Conservation (phyloP, 2,888 invertebrate genomes). For the Ornithoptera priamus region DNA sequence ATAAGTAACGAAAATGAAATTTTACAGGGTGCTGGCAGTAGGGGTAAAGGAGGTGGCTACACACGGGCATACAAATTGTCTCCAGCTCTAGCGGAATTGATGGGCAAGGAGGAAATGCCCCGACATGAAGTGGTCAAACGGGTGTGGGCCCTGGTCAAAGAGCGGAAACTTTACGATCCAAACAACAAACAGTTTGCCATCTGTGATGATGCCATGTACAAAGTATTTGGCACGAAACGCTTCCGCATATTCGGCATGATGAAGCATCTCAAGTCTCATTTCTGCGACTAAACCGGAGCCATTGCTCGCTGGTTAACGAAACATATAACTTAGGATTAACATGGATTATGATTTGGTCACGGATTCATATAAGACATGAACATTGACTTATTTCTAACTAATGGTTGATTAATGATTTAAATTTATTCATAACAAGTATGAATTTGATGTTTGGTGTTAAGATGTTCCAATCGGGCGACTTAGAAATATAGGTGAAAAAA, state of each 20-base stretch:
- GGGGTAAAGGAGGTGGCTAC: slow-evolving; percentile 86
- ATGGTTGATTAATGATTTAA: background rate
- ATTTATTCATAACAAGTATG: background rate
- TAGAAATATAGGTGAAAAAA: background rate
- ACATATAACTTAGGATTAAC: no score
- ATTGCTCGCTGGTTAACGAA: no score
- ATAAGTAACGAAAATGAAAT: no score
- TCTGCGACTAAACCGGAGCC: slow-evolving; percentile 78
- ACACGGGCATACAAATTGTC: slow-evolving; percentile 91
- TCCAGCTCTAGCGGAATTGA: slow-evolving; percentile 89
- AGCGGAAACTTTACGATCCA: slow-evolving; percentile 93
- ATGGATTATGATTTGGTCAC: no score
- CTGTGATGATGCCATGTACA: slow-evolving; percentile 93
- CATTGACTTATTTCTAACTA: no score
- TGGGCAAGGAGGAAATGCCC: slow-evolving; percentile 91
- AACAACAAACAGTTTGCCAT: slow-evolving; percentile 97
- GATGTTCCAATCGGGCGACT: background rate
- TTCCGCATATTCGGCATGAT: slow-evolving; percentile 98
- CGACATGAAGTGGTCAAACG: slow-evolving; percentile 94
- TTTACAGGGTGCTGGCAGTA: slow-evolving; percentile 45
- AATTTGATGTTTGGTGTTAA: background rate
- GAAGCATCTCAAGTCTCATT: slow-evolving; percentile 96
- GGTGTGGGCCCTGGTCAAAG: slow-evolving; percentile 94
- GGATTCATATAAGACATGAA: no score
- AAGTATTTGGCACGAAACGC: slow-evolving; percentile 94